Conservation (phyloP, 2,797 vertebrate genomes). For the Hippopotamyrus pictus region DNA sequence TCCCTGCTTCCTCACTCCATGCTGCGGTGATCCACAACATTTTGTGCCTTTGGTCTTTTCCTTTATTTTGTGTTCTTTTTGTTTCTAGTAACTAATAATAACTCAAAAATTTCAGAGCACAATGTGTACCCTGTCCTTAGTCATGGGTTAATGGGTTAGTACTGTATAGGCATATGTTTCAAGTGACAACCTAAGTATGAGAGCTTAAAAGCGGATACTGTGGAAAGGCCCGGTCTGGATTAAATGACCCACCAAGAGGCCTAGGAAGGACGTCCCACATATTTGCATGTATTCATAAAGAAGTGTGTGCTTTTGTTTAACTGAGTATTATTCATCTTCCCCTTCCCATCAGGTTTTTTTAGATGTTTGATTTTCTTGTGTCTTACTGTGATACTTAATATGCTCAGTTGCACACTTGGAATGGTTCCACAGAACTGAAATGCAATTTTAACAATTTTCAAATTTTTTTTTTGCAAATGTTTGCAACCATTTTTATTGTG, state of each 20-base stretch:
- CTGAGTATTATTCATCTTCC: neutral
- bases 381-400: neutral
- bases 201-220: neutral
- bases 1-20: neutral
- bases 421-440: neutral
- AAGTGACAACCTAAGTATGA: neutral
- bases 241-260: neutral
- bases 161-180: neutral
- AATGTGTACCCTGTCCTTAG: neutral
- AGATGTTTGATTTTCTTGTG: neutral
- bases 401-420: neutral
- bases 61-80: constrained; percentile 20
- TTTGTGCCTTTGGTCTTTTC: constrained; percentile 23
- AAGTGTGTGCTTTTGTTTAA: neutral
- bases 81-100: constrained; percentile 22
- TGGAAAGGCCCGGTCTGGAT: neutral
- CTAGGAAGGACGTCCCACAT: neutral
- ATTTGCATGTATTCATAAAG: neutral
- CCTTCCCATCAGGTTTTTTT: neutral
- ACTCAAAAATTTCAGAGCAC: neutral
- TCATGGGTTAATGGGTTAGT: constrained; percentile 5
- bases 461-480: neutral
- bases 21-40: neutral
- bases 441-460: neutral
- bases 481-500: neutral